Evolutionary conservation across 2,888 invertebrate species (phyloP).

Genomic region (Drosophila borealis): DNA sequence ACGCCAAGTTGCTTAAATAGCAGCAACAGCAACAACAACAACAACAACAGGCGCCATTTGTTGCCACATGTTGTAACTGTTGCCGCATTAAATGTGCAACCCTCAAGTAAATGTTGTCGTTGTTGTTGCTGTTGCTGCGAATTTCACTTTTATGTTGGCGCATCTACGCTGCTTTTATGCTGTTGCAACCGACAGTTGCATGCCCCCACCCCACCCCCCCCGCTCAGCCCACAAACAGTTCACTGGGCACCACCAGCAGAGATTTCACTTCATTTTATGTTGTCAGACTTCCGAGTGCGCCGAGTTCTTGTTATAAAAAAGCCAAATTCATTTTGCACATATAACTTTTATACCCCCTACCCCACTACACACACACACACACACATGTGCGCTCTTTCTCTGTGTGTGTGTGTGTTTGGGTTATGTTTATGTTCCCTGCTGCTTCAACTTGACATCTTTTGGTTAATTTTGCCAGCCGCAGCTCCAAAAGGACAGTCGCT

Average conservation of each 20-base stretch:
- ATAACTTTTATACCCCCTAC: slow-evolving; percentile 64
- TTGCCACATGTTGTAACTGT: slow-evolving; percentile 78
- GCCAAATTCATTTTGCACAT: slow-evolving; percentile 81
- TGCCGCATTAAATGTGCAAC: slow-evolving; percentile 74
- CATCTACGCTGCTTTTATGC: slow-evolving; percentile 65
- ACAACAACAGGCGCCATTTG: slow-evolving; percentile 63
- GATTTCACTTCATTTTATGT: slow-evolving; percentile 80
- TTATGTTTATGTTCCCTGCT: slow-evolving; percentile 56
- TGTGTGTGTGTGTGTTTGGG: slow-evolving; percentile 15
- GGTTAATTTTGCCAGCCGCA: slow-evolving; percentile 71
- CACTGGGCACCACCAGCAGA: slow-evolving; percentile 74
- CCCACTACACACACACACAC: slow-evolving; percentile 11
- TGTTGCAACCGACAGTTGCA: slow-evolving; percentile 47
- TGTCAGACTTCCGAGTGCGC: slow-evolving; percentile 79
- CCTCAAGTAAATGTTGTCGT: slow-evolving; percentile 43
- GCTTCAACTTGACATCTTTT: slow-evolving; percentile 63
- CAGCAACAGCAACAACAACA: slow-evolving; percentile 30
- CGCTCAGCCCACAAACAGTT: slow-evolving; percentile 50
- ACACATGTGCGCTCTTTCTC: slow-evolving; percentile 1
- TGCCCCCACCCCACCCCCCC: neutral
- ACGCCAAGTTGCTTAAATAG: slow-evolving; percentile 66
- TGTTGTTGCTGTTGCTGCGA: slow-evolving; percentile 37
- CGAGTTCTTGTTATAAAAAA: slow-evolving; percentile 75
- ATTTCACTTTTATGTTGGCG: slow-evolving; percentile 76
- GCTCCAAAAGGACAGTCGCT: slow-evolving; percentile 20